Conservation (phyloP, 2,888 invertebrate species). For the Oscheius onirici region DNA sequence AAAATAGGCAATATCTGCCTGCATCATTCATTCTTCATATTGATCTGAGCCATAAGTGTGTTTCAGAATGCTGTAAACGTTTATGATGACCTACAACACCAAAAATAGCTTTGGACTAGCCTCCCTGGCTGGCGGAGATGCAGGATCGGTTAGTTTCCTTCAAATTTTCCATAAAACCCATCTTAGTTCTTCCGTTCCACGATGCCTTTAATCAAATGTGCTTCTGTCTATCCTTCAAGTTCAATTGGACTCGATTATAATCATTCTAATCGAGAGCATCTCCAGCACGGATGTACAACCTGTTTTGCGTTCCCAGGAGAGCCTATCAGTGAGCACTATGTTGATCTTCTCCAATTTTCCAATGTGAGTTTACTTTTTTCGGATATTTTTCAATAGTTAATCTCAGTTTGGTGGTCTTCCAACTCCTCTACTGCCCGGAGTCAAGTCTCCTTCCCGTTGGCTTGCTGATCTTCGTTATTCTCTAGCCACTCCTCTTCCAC, state of each 20-base stretch:
- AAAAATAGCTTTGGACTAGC: constrained; percentile 10
- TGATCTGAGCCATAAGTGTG: too few species aligned
- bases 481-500: constrained; percentile 46
- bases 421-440: constrained; percentile 35
- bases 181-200: constrained; percentile 9
- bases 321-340: constrained; percentile 37
- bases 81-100: not conserved
- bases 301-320: constrained; percentile 40
- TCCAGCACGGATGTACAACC: constrained; percentile 32
- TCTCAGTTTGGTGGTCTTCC: constrained; percentile 51
- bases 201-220: constrained; percentile 12
- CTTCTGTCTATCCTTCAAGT: not conserved
- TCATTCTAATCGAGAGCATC: constrained; percentile 6
- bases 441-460: constrained; percentile 35
- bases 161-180: not conserved
- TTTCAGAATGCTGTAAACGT: constrained; percentile 5
- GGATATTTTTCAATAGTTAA: not conserved
- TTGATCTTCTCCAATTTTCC: constrained; percentile 53
- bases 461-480: constrained; percentile 60
- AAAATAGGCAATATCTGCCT: too few species aligned
- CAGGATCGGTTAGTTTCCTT: not conserved
- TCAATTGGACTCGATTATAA: constrained; percentile 3
- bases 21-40: too few species aligned
- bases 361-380: constrained; percentile 34
- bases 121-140: constrained; percentile 8